Evolutionary conservation across 2,113 vertebrate genomes (phyloP).

Genomic region (Semnornis frantzii): DNA sequence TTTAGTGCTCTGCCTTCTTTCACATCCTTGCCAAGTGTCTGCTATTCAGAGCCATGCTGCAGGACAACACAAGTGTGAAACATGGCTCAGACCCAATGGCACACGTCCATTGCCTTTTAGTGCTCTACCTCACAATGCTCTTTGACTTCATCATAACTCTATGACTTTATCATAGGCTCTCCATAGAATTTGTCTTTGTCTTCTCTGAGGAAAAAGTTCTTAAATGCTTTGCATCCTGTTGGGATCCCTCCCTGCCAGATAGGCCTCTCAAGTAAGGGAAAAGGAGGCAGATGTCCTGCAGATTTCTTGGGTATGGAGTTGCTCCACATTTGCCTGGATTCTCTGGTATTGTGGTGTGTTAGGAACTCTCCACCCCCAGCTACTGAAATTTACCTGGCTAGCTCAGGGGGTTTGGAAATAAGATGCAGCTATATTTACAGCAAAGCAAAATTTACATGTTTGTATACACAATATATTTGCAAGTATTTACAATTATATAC

Average conservation of each 20-base stretch:
- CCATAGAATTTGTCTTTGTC: background rate
- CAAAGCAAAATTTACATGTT: too few relatives aligned
- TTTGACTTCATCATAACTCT: background rate
- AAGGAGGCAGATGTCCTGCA: background rate
- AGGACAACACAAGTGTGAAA: background rate
- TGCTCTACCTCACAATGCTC: fast-evolving
- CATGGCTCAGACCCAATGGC: background rate
- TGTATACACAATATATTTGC: too few relatives aligned
- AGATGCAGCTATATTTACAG: too few relatives aligned
- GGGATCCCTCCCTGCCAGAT: background rate
- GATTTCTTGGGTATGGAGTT: background rate
- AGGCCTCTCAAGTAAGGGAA: background rate
- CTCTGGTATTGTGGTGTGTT: background rate
- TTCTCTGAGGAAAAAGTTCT: background rate
- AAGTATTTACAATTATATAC: too few relatives aligned
- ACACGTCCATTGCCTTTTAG: background rate
- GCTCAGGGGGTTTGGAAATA: too few relatives aligned
- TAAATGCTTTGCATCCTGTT: background rate
- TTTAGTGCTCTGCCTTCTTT: background rate
- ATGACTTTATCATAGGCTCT: background rate
- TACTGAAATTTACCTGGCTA: too few relatives aligned
- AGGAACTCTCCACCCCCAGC: too few relatives aligned
- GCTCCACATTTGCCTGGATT: fast-evolving
- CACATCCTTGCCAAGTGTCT: background rate
- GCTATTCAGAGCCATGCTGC: background rate